phyloP scores from a whole-genome alignment of 1,140 invertebrate genomes.

The Eurosta solidaginis region DNA sequence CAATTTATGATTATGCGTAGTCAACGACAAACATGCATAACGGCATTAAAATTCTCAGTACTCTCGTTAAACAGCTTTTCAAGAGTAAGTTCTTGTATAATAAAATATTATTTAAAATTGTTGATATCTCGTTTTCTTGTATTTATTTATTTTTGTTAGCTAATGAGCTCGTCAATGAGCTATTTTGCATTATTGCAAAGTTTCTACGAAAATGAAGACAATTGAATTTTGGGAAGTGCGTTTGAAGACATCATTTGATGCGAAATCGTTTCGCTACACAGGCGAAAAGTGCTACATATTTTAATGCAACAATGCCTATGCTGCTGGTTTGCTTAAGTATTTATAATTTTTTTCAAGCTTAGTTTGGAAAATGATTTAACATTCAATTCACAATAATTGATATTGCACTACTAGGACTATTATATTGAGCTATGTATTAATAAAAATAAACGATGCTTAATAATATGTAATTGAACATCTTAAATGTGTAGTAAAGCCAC shows the following conservation, averaged over 20 bases:
- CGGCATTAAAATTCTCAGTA: slow-evolving; percentile 55
- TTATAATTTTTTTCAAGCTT: too few species aligned
- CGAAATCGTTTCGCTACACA: background rate
- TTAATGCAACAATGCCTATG: too few species aligned
- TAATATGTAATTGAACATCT: background rate
- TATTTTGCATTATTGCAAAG: slow-evolving; percentile 54
- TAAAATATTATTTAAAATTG: background rate
- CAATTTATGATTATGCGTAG: slow-evolving; percentile 53
- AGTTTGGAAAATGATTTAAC: background rate
- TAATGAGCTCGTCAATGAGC: slow-evolving; percentile 53
- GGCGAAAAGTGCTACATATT: too few species aligned
- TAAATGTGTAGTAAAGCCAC: too few species aligned
- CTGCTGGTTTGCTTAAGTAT: too few species aligned
- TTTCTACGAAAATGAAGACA: slow-evolving; percentile 41
- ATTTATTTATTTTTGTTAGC: slow-evolving; percentile 37
- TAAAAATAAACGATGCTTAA: background rate
- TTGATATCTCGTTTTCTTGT: background rate
- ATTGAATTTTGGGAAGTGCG: background rate
- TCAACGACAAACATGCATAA: slow-evolving; percentile 51
- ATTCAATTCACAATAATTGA: slow-evolving; percentile 14
- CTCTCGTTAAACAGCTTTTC: slow-evolving; percentile 54
- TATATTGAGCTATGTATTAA: background rate
- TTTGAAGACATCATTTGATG: background rate
- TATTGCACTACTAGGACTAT: too few species aligned
- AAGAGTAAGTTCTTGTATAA: slow-evolving; percentile 37